phyloP scores from a whole-genome alignment of 2,797 vertebrate species.

The Darevskia mixta region DNA sequence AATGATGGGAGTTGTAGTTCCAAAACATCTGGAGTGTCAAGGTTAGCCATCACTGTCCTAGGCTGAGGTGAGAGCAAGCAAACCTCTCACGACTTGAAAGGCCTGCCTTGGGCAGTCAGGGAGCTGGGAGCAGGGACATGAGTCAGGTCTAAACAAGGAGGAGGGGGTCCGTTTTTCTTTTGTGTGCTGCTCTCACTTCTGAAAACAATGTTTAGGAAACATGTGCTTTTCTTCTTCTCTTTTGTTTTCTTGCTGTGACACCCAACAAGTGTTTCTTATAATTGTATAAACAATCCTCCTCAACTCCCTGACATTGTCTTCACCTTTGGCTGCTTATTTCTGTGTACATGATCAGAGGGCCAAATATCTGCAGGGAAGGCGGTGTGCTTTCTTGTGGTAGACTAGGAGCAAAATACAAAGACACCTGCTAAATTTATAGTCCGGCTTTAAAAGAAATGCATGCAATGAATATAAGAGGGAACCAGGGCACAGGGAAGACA shows the following conservation, averaged over 20 bases:
- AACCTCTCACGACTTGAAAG: not conserved
- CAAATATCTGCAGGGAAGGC: not conserved
- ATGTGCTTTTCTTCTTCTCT: not conserved
- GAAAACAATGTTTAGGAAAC: constrained; percentile 33
- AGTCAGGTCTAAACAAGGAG: constrained; percentile 7
- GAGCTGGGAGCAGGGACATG: not conserved
- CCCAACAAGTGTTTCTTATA: not conserved
- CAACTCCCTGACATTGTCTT: constrained; percentile 6
- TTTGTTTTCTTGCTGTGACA: not conserved
- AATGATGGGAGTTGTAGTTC: too few species aligned
- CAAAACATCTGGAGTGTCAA: too few species aligned
- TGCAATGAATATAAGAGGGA: not conserved
- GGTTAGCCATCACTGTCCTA: too few species aligned
- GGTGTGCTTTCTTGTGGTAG: not conserved
- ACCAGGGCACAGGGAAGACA: not conserved
- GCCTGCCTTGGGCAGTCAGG: not conserved
- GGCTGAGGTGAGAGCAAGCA: not conserved
- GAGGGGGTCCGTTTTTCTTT: not conserved
- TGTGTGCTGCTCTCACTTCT: not conserved
- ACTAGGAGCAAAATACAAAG: not conserved
- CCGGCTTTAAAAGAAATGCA: not conserved
- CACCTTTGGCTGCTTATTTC: not conserved
- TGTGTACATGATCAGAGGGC: not conserved
- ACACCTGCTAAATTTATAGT: not conserved
- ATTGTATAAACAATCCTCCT: not conserved